A percentile compares a stretch with the other conserved stretches of the same genome.
Evolutionary conservation across 2,113 vertebrate species (phyloP).

Genomic region (Python bivittatus): DNA sequence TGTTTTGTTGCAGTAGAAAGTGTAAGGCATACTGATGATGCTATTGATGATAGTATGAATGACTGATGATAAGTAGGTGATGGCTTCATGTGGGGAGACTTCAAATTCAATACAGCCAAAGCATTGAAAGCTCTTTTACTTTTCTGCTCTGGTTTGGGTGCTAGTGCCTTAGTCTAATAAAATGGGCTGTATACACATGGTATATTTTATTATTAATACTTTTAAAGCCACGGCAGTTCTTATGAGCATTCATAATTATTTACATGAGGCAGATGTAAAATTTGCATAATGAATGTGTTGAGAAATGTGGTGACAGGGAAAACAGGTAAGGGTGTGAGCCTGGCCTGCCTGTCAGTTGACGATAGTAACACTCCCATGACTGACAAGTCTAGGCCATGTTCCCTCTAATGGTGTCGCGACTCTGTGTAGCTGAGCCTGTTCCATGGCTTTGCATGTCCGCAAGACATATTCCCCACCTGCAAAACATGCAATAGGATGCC

Average conservation of each 20-base stretch:
- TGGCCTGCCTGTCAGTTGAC: neutral
- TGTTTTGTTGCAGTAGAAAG: neutral
- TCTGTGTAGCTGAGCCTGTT: rapidly evolving
- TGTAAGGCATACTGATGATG: neutral
- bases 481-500: conserved; percentile 5
- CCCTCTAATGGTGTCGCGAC: rapidly evolving
- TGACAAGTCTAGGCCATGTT: neutral
- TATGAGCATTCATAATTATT: neutral
- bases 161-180: neutral
- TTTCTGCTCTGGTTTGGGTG: neutral
- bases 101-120: neutral
- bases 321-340: too few species aligned
- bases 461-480: neutral
- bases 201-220: neutral
- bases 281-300: neutral
- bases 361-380: neutral
- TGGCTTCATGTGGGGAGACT: neutral
- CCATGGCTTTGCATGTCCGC: neutral
- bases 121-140: too few species aligned
- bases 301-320: neutral
- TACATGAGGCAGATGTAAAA: neutral
- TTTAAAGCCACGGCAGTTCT: neutral
- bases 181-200: too few species aligned
- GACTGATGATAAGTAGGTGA: neutral
- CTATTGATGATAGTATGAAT: neutral